Evolutionary conservation across 1,140 invertebrate species (phyloP).

Genomic region (Sitobion miscanthi): DNA sequence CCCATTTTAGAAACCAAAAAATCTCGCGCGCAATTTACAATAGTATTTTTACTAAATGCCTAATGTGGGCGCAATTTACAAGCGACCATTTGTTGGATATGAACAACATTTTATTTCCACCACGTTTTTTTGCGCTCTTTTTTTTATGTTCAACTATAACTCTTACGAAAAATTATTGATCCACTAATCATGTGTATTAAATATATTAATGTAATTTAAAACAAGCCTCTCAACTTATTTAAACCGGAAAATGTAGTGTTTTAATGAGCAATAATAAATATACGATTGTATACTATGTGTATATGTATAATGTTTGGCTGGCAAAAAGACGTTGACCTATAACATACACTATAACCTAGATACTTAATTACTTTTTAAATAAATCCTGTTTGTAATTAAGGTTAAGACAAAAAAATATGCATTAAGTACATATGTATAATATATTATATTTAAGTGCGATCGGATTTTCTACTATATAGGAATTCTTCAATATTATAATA

Average conservation of each 20-base stretch:
- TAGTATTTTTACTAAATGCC: no score
- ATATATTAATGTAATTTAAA: background rate
- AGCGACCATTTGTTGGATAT: no score
- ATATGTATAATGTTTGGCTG: background rate
- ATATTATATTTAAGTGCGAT: background rate
- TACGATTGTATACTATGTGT: background rate
- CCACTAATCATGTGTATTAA: background rate
- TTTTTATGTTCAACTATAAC: background rate
- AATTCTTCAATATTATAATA: background rate
- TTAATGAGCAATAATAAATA: background rate
- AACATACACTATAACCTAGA: background rate
- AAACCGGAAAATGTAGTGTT: background rate
- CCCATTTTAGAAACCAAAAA: no score
- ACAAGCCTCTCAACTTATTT: background rate
- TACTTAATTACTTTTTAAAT: conserved; percentile 29
- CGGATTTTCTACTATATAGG: background rate
- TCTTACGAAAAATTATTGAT: background rate
- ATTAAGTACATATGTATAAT: background rate
- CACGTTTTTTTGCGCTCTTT: background rate
- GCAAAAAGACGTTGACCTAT: conserved; percentile 34
- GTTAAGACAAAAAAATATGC: background rate
- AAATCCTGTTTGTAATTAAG: conserved; percentile 41
- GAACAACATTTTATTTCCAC: background rate
- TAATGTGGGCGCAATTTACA: no score
- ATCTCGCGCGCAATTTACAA: no score